A percentile compares a stretch with the other conserved stretches of the same genome.
These are phyloP conservation scores for Camelus bactrianus DNA, from an alignment of 2,113 vertebrate species.

Conservation along the genomic window DNA sequence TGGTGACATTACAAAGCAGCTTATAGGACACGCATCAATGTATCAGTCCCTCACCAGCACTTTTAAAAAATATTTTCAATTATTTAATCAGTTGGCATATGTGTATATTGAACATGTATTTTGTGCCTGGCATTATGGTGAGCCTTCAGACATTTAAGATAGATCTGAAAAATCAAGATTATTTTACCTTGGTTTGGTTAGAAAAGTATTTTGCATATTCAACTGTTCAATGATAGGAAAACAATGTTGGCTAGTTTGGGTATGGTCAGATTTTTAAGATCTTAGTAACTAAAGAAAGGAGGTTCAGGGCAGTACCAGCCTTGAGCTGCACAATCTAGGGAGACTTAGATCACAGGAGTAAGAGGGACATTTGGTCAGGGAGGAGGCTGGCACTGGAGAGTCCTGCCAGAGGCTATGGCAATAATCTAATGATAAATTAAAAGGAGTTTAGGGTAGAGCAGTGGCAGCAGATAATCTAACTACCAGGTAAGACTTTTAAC, in stretches of 20 bases:
- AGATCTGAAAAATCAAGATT: conserved; percentile 27
- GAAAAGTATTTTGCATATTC: conserved; percentile 6
- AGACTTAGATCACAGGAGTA: background rate
- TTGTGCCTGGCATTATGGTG: background rate
- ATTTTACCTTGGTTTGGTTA: background rate
- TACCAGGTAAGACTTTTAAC: background rate
- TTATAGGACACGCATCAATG: conserved; percentile 5
- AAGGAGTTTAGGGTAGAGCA: background rate
- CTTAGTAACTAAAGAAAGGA: background rate
- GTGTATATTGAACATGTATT: conserved; percentile 11
- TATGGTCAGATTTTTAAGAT: background rate
- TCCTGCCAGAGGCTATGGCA: background rate
- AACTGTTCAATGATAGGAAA: background rate
- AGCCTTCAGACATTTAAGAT: background rate
- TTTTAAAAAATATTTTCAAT: background rate
- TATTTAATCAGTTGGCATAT: background rate
- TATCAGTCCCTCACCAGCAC: background rate
- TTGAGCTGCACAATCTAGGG: background rate
- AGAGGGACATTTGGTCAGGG: background rate
- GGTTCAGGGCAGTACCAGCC: background rate
- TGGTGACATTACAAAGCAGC: background rate
- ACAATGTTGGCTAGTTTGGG: background rate
- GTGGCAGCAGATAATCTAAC: background rate
- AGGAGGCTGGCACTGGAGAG: background rate
- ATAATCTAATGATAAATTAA: background rate